Evolutionary conservation across 2,113 vertebrate genomes (phyloP).

Genomic region (Dunckerocampus dactyliophorus): DNA sequence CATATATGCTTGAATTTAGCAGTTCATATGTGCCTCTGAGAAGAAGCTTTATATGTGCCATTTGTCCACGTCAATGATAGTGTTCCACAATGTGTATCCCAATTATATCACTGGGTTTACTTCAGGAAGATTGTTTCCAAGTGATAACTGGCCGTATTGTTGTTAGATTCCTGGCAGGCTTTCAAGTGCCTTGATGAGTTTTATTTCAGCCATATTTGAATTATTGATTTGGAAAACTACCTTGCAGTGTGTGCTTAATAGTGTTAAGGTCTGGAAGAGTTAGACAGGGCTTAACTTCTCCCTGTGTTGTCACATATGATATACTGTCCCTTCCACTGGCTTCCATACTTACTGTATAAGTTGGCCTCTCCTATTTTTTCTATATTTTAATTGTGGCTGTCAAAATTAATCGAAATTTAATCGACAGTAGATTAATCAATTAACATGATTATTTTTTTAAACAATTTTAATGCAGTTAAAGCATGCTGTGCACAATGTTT

Average conservation of each 20-base stretch:
- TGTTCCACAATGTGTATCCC: no score
- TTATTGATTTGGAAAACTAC: constrained; percentile 10
- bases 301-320: constrained; percentile 1
- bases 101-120: constrained; percentile 1
- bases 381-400: no score
- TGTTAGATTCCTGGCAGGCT: neutral
- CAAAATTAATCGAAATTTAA: no score
- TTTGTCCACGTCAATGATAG: no score
- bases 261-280: constrained; percentile 25
- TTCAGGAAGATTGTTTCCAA: constrained; percentile 10
- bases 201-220: constrained; percentile 6
- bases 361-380: no score
- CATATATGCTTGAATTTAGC: no score
- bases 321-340: neutral
- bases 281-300: constrained; percentile 21
- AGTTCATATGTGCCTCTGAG: no score
- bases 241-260: constrained; percentile 19
- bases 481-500: no score
- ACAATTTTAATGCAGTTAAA: no score
- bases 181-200: constrained; percentile 6
- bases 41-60: no score
- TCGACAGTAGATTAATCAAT: no score
- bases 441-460: no score
- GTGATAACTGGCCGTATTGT: constrained; percentile 11
- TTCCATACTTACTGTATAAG: neutral